Evolutionary conservation across 2,797 vertebrate genomes (phyloP).

Genomic region (Florisuga fusca): DNA sequence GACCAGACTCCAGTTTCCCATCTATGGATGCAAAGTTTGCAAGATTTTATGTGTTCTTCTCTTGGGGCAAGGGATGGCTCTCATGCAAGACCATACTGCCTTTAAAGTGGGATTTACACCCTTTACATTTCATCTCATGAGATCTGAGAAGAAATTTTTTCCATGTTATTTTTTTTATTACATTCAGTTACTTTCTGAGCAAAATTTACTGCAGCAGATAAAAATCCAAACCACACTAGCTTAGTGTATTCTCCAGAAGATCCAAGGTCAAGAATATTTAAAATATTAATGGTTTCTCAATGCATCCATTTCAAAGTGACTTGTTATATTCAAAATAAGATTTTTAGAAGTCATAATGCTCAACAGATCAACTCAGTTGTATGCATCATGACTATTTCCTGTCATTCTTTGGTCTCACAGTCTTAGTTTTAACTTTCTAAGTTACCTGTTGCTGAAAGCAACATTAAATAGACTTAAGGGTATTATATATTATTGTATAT

Average conservation of each 20-base stretch:
- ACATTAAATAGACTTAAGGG: background rate
- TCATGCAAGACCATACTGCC: background rate
- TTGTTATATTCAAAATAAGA: background rate
- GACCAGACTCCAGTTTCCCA: background rate
- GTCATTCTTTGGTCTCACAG: background rate
- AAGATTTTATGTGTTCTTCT: background rate
- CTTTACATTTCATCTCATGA: background rate
- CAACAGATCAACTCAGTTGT: background rate
- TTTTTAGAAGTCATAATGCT: background rate
- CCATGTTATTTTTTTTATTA: background rate
- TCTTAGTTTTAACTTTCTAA: background rate
- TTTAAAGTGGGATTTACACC: background rate
- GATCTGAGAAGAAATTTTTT: background rate
- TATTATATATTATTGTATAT: background rate
- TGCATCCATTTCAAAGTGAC: background rate
- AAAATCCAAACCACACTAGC: background rate
- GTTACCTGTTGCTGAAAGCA: background rate
- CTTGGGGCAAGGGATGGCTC: background rate
- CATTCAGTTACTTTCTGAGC: background rate
- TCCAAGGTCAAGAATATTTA: background rate
- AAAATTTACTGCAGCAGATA: background rate
- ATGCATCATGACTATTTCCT: background rate
- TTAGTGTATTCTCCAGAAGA: constrained; percentile 3
- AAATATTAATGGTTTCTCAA: background rate
- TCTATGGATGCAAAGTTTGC: background rate